A percentile compares a stretch with the other conserved stretches of the same genome.
Evolutionary conservation across 2,797 vertebrate species (phyloP).

Genomic region (Epinephelus malabaricus): DNA sequence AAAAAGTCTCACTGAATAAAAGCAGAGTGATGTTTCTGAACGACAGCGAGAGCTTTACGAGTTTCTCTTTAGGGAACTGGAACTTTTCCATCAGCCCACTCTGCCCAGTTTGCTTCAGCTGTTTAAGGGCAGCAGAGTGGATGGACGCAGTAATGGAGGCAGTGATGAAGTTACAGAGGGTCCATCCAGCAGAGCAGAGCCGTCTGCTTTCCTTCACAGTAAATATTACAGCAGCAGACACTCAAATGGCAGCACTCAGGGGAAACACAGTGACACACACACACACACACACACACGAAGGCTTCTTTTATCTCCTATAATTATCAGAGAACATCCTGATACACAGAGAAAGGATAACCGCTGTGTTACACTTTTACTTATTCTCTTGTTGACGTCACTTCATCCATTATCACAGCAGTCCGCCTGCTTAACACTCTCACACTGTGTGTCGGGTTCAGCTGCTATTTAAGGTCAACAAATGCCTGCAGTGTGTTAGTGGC

Average conservation of each 20-base stretch:
- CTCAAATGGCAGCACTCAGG: too few species aligned
- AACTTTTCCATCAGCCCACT: conserved; percentile 6
- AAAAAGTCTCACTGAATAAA: neutral
- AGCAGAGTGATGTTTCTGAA: neutral
- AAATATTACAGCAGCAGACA: neutral
- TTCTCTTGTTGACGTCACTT: neutral
- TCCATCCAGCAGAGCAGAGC: neutral
- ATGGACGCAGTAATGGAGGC: neutral
- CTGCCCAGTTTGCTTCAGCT: neutral
- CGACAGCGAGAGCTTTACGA: neutral
- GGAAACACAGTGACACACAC: neutral
- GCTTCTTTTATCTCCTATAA: too few species aligned
- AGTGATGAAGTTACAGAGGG: neutral
- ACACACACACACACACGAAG: too few species aligned
- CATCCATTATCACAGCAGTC: neutral
- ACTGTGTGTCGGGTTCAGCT: neutral
- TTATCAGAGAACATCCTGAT: too few species aligned
- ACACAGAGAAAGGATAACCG: too few species aligned
- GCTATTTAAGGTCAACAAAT: neutral
- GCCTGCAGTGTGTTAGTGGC: neutral
- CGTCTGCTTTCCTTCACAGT: conserved; percentile 10
- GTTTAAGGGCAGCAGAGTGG: neutral
- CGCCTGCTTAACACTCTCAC: neutral
- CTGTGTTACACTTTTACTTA: too few species aligned
- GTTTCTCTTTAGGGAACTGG: conserved; percentile 20